Evolutionary conservation across 2,113 vertebrate genomes (phyloP).

Genomic region (Hippocampus comes): DNA sequence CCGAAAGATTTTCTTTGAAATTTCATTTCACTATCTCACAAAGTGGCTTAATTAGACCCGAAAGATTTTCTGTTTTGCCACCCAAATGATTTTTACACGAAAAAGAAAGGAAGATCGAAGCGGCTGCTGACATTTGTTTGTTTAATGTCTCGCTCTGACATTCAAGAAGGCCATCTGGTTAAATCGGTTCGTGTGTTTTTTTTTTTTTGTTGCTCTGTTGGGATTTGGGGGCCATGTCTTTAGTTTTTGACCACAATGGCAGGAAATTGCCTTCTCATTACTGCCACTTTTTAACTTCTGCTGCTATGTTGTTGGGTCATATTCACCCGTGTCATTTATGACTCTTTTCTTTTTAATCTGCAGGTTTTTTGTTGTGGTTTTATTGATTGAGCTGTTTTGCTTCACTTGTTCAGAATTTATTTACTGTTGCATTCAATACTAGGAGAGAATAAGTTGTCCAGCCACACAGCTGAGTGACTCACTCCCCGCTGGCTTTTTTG

Average conservation of each 20-base stretch:
- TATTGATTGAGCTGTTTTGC: not conserved
- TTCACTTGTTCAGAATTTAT: not conserved
- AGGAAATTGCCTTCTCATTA: not conserved
- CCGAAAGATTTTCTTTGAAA: not conserved
- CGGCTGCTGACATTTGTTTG: not conserved
- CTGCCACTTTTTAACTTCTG: not conserved
- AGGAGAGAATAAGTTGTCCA: not conserved
- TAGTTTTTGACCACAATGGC: not conserved
- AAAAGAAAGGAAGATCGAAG: not conserved
- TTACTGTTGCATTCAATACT: not conserved
- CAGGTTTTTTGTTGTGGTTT: not conserved
- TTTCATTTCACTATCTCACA: too few relatives aligned
- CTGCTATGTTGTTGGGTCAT: not conserved
- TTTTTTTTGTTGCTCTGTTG: not conserved
- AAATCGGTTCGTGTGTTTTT: not conserved
- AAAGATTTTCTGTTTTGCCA: not conserved
- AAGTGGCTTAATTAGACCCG: not conserved
- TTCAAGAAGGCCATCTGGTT: not conserved
- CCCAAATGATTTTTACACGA: not conserved
- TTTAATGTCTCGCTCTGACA: not conserved
- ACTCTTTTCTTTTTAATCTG: not conserved
- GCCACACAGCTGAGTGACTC: slow-evolving; percentile 14
- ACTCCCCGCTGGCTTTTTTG: not conserved
- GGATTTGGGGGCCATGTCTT: not conserved
- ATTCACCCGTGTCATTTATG: not conserved